Conservation (phyloP, 2,113 vertebrate species). For the Octodon degus region DNA sequence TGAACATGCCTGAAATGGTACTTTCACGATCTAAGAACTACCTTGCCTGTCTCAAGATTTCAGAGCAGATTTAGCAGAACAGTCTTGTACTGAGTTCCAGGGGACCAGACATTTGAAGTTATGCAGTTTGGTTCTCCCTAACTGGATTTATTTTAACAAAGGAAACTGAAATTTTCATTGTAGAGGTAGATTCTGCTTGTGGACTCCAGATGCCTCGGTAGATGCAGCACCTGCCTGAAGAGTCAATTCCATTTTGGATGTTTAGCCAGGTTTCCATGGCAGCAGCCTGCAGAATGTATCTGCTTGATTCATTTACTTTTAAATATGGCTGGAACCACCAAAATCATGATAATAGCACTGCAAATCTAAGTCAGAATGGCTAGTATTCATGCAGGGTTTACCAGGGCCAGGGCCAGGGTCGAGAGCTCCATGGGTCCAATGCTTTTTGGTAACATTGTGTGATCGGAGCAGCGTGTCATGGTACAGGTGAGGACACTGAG, state of each 20-base stretch:
- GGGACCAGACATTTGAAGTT: background rate
- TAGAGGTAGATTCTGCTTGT: background rate
- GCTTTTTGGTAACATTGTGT: background rate
- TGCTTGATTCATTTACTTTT: background rate
- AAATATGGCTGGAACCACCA: background rate
- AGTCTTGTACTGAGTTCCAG: background rate
- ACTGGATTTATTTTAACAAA: slow-evolving; percentile 11
- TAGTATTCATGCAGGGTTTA: background rate
- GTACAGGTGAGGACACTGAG: background rate
- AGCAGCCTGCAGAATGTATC: background rate
- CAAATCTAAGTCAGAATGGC: background rate
- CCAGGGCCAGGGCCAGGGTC: background rate
- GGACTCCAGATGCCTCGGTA: background rate
- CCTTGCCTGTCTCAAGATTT: background rate
- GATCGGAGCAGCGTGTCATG: background rate
- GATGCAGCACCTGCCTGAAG: slow-evolving; percentile 23
- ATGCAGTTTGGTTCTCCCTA: background rate
- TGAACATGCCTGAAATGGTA: background rate
- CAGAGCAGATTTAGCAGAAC: background rate
- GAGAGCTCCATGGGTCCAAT: background rate
- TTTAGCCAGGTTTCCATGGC: slow-evolving; percentile 30
- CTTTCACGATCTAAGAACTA: background rate
- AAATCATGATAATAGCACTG: background rate
- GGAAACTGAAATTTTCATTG: slow-evolving; percentile 21
- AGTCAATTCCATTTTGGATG: background rate